These are phyloP conservation scores for Pterostichus madidus DNA, from an alignment of 2,888 invertebrate species.

Conservation along the genomic window DNA sequence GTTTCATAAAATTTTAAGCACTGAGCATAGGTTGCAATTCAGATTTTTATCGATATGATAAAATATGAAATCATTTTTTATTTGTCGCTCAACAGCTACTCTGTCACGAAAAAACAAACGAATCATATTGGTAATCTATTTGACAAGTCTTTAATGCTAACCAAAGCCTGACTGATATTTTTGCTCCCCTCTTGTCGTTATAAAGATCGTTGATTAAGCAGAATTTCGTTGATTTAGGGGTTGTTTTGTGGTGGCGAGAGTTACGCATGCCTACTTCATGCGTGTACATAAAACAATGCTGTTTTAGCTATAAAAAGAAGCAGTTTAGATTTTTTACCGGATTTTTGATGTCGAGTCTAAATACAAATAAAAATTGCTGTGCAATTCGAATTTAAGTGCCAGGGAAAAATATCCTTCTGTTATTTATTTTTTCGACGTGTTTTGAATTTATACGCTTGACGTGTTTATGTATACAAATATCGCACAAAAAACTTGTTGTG, in stretches of 20 bases:
- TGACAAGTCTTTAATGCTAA: constrained; percentile 21
- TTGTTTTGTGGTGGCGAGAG: not conserved
- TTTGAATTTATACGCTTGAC: constrained; percentile 37
- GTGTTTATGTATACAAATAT: constrained; percentile 49
- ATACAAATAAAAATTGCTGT: constrained; percentile 53
- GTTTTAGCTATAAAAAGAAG: constrained; percentile 50
- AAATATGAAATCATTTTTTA: no score
- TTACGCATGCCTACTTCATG: not conserved
- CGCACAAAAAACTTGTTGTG: not conserved
- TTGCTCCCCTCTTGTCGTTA: constrained; percentile 11
- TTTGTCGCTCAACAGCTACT: not conserved
- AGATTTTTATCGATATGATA: no score
- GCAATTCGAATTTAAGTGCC: constrained; percentile 50
- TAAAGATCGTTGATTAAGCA: constrained; percentile 37
- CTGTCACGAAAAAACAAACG: not conserved
- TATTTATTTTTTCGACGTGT: constrained; percentile 49
- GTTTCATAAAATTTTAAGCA: no score
- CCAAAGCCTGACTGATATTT: constrained; percentile 1
- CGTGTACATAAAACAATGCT: constrained; percentile 49
- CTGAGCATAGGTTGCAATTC: no score
- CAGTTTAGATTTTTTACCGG: constrained; percentile 48
- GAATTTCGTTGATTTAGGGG: constrained; percentile 27
- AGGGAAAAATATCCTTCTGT: constrained; percentile 28
- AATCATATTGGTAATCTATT: constrained; percentile 12
- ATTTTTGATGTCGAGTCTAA: constrained; percentile 43